Percentiles rank a stretch among this genome's conserved stretches.
phyloP scores from a whole-genome alignment of 2,797 vertebrate genomes.

The Pitangus sulphuratus region DNA sequence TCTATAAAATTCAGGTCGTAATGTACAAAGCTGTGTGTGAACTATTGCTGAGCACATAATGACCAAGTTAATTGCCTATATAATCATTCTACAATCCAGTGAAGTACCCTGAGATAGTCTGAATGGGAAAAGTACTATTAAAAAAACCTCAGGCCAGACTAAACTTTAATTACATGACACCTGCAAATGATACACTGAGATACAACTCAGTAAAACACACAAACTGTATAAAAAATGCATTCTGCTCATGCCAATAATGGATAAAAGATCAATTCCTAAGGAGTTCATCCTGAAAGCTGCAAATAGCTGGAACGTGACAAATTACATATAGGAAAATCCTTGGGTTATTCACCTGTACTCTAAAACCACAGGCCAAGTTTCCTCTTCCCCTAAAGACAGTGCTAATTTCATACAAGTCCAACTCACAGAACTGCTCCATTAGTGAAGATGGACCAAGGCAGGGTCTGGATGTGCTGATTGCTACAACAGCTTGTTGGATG shows the following conservation, averaged over 20 bases:
- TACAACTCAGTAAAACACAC: neutral
- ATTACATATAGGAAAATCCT: neutral
- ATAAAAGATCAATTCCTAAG: neutral
- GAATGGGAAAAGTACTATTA: neutral
- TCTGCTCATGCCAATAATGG: neutral
- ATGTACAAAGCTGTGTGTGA: neutral
- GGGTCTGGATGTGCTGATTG: neutral
- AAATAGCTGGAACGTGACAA: neutral
- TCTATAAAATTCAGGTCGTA: neutral
- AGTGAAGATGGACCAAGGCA: accelerated
- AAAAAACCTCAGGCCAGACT: slow-evolving; percentile 2
- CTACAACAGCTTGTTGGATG: neutral
- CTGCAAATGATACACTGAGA: neutral
- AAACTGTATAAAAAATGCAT: neutral
- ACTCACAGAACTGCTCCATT: accelerated
- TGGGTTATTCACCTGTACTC: neutral
- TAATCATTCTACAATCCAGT: neutral
- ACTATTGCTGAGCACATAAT: neutral
- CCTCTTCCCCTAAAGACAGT: neutral
- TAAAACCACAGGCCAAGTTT: neutral
- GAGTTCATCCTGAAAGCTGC: neutral
- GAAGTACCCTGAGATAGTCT: neutral
- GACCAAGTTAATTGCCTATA: neutral
- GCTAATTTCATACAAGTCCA: neutral
- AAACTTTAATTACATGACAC: slow-evolving; percentile 48